phyloP scores from a whole-genome alignment of 1,140 invertebrate species.

The Panagrolaimus sp. region DNA sequence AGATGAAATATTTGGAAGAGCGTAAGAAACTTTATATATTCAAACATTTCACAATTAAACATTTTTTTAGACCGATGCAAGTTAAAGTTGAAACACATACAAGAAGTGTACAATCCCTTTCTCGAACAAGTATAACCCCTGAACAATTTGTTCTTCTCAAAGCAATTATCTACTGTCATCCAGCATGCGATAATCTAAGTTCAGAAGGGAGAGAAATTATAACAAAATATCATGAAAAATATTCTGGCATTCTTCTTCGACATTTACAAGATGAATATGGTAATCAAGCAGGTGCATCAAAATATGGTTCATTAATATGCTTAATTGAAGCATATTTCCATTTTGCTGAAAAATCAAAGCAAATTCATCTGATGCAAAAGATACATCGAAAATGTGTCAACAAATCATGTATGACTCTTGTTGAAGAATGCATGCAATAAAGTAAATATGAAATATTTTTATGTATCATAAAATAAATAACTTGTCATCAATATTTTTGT shows the following conservation, averaged over 20 bases:
- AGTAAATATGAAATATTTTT: no score
- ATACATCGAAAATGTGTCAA: no score
- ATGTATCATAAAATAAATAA: no score
- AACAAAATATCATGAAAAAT: conserved; percentile 15
- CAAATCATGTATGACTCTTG: no score
- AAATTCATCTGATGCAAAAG: background rate
- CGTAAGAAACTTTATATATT: background rate
- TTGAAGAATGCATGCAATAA: no score
- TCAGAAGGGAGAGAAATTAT: background rate
- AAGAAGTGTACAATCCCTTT: background rate
- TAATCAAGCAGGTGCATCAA: background rate
- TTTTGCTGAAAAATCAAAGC: conserved; percentile 1
- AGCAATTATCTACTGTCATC: conserved; percentile 6
- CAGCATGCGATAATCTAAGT: background rate
- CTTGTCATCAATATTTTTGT: no score
- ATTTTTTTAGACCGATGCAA: background rate
- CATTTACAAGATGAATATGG: conserved; percentile 11
- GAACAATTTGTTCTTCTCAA: conserved; percentile 12
- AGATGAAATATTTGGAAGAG: background rate
- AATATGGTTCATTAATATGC: background rate
- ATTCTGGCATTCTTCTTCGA: background rate
- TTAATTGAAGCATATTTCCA: conserved; percentile 16
- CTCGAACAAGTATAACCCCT: background rate
- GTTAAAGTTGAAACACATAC: conserved; percentile 9
- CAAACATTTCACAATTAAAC: background rate